Base-by-base conservation (phyloP, 1,140 invertebrate species). In the Campoletis sonorensis region DNA sequence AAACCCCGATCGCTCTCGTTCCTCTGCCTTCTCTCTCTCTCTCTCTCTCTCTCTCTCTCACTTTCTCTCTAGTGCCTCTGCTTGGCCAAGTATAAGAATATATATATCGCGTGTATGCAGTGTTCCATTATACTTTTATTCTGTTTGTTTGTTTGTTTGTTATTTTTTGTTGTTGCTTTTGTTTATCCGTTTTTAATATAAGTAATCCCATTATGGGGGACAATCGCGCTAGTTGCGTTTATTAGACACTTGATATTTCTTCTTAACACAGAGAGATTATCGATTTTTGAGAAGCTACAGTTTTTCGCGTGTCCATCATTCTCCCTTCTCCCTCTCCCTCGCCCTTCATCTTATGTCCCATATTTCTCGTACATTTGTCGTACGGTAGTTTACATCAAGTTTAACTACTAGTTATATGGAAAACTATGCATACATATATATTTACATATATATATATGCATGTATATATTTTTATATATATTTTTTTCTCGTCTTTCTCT, bases 201-300 rank as follows among this genome's bases (percentile, higher is more conserved):
- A 76, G 58, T 76, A 23, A 54, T 58, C 54, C 45, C 18, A n/a
- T 76, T 67, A 77, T 26, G 33, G 84, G 89, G 90, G 88, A 91
- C 88, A 90, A 91, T 91, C 90, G 89, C 85, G 87, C 90, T 90
- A 84, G 85, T 72, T 81, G 51, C 54, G 81, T 86, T 86, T 90
- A 90, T n/a, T 90, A 90, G 88, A 92, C 90, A 91, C 89, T 91
- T 91, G 89, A 92, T 88, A 91, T 87, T 90, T 90, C 61, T 81
- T 80, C 33, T 73, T 70, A 81, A 81, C 51, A 81, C 79, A 83
- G 82, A 83, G 72, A 64, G 71, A 83, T 81, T 54, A 30, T 51
- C 30, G 61, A 33, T 45, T 37, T 81, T 30, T 76, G 18, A 26
- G 16, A 80, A 54, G 40, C 79, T 72, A 76, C 83, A n/a, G 18